Conservation (phyloP, 2,113 vertebrate species). For the Anas platyrhynchos region DNA sequence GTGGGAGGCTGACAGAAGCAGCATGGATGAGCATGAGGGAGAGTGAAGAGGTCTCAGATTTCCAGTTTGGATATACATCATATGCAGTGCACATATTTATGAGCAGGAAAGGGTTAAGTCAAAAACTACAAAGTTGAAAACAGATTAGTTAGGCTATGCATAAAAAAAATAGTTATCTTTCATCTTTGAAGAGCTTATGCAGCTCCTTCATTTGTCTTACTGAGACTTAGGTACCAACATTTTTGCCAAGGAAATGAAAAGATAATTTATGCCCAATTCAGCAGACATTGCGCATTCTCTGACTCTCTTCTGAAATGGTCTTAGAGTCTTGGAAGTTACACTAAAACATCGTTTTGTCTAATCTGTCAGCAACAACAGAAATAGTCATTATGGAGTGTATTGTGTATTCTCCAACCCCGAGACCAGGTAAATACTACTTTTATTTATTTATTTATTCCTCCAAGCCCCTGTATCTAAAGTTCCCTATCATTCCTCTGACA, state of each 20-base stretch:
- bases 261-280: not conserved
- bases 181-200: not conserved
- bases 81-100: not conserved
- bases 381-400: not conserved
- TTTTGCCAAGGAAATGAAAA: not conserved
- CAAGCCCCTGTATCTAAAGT: not conserved
- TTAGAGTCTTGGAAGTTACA: not conserved
- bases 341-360: not conserved
- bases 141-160: not conserved
- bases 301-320: not conserved
- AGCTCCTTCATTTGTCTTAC: not conserved
- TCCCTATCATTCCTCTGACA: not conserved
- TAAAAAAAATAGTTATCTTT: not conserved
- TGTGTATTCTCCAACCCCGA: not conserved
- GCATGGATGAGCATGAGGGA: not conserved
- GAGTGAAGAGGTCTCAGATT: not conserved
- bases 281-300: not conserved
- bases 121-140: not conserved
- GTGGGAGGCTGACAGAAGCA: not conserved
- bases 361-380: not conserved
- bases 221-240: not conserved
- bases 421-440: not conserved
- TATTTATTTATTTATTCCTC: too few relatives aligned
- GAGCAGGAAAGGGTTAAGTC: not conserved
- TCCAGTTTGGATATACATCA: not conserved